Conservation (phyloP, 2,888 invertebrate species). For the Plemyria rubiginata region DNA sequence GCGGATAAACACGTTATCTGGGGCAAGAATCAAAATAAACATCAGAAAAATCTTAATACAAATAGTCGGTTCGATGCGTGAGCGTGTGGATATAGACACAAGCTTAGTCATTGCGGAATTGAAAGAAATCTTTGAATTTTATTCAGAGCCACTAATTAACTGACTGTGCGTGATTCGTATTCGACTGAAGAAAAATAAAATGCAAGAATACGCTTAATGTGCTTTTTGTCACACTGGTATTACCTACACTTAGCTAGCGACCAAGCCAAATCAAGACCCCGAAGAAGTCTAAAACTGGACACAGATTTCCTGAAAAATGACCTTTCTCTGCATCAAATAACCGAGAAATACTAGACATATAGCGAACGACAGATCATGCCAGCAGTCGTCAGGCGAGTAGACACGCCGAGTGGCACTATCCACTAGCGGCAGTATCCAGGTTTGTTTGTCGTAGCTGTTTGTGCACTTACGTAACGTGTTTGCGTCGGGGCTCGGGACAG, state of each 20-base stretch:
- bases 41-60: constrained; percentile 14
- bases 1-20: constrained; percentile 34
- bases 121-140: constrained; percentile 5
- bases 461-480: constrained; percentile 33
- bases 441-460: constrained; percentile 26
- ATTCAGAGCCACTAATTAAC: background rate
- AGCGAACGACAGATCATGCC: constrained; percentile 2
- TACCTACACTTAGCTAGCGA: too few relatives aligned
- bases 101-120: constrained; percentile 2
- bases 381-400: constrained; percentile 15
- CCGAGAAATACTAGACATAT: background rate
- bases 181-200: too few relatives aligned
- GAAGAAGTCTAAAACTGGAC: too few relatives aligned
- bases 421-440: constrained; percentile 26
- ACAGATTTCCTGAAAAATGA: too few relatives aligned
- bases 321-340: background rate
- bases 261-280: too few relatives aligned
- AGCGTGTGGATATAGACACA: constrained; percentile 6
- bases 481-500: constrained; percentile 13
- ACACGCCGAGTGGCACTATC: constrained; percentile 20
- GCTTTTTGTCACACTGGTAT: too few relatives aligned
- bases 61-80: constrained; percentile 17
- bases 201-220: too few relatives aligned
- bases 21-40: constrained; percentile 35
- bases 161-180: too few relatives aligned